Evolutionary conservation across 2,113 vertebrate species (phyloP).

Genomic region (Mohoua ochrocephala): DNA sequence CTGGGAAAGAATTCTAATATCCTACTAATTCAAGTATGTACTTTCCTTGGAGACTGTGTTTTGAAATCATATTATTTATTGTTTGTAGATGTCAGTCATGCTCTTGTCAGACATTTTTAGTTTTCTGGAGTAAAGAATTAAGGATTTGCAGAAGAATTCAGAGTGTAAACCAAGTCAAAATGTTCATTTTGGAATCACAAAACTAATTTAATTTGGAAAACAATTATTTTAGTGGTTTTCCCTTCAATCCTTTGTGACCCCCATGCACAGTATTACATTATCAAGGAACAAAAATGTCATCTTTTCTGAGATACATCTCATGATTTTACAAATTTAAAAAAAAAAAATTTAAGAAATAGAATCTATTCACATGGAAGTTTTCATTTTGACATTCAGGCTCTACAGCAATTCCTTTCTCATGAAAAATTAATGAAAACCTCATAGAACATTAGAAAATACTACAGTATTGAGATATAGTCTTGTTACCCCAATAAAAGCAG

Average conservation of each 20-base stretch:
- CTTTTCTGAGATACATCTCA: neutral
- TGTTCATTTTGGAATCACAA: neutral
- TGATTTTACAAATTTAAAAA: neutral
- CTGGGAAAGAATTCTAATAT: neutral
- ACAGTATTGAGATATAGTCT: neutral
- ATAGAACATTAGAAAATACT: neutral
- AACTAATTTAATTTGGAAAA: neutral
- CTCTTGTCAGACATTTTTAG: neutral
- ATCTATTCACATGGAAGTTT: neutral
- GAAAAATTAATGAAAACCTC: neutral
- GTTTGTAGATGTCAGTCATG: constrained; percentile 1
- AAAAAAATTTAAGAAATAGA: neutral
- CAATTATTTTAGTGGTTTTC: neutral
- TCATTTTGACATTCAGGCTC: neutral
- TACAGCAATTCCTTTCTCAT: neutral
- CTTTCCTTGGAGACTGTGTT: neutral
- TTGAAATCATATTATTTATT: constrained; percentile 3
- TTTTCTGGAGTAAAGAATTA: neutral
- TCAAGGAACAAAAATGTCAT: neutral
- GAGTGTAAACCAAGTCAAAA: neutral
- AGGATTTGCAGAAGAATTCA: neutral
- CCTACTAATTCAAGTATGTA: neutral
- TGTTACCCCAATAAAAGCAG: neutral
- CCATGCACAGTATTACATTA: neutral
- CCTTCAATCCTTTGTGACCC: neutral